phyloP scores from a whole-genome alignment of 2,888 invertebrate genomes.

The Tridacna gigas region DNA sequence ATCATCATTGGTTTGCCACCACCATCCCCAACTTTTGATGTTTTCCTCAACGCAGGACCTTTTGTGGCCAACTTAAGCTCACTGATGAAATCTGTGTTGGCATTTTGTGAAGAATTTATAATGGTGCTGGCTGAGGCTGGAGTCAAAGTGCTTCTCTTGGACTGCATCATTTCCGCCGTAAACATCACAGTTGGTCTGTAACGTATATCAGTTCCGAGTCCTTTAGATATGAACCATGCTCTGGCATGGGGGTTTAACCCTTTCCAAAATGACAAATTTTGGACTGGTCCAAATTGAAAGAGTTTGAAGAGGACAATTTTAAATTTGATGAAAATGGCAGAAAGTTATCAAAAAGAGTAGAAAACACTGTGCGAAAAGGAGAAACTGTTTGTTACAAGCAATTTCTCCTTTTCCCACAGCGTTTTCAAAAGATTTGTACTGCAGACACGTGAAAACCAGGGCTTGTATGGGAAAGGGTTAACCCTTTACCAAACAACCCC shows the following conservation, averaged over 20 bases:
- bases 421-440: not conserved
- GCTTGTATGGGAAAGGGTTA: too few relatives aligned
- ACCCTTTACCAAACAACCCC: not conserved
- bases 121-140: slow-evolving; percentile 29
- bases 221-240: too few relatives aligned
- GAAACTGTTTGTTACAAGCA: not conserved
- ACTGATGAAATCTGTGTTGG: slow-evolving; percentile 57
- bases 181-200: slow-evolving; percentile 44
- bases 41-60: slow-evolving; percentile 37
- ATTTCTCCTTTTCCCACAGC: not conserved
- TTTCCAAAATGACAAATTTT: too few relatives aligned
- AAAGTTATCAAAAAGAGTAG: too few relatives aligned
- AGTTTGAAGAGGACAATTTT: not conserved
- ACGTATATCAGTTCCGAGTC: not conserved
- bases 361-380: too few relatives aligned
- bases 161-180: slow-evolving; percentile 53
- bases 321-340: too few relatives aligned
- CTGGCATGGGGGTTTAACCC: too few relatives aligned
- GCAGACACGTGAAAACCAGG: too few relatives aligned
- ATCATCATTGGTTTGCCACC: slow-evolving; percentile 40
- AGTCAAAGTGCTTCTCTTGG: slow-evolving; percentile 42
- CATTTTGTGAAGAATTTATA: slow-evolving; percentile 11
- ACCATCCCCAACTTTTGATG: slow-evolving; percentile 14
- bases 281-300: not conserved
- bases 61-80: slow-evolving; percentile 66